Base-by-base conservation (phyloP, 2,888 invertebrate species). In the Cynaeus angustus region DNA sequence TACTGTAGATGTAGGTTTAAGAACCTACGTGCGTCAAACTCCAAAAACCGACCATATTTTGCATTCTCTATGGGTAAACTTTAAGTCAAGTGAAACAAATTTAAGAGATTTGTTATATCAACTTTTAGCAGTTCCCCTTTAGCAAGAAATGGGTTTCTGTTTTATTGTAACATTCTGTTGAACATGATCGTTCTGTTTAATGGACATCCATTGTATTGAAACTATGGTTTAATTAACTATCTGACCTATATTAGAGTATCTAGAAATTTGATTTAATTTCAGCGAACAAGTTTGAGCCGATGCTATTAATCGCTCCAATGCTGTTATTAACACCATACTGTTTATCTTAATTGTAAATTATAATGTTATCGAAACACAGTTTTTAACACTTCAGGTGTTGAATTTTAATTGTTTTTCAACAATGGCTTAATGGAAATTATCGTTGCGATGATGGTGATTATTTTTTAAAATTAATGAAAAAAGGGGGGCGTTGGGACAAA, bases 21-120 rank as follows among this genome's bases (percentile, higher is more conserved):
- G 21, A 10, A 59, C 14, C 33, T 45, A 59, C 59, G 28, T 59
- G 59, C 59, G 59, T 59, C 46, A 45, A 45, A 59, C 28, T 59
- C 46, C 13, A 16, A 33, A n/a, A 28, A 41, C 12, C 46, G n/a
- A 28, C 45, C 59, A 59, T 46, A 58, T 59, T 59, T 33, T 59
- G 43, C 16, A 56, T 59, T 45, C 58, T 30, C 16, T 43, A 45
- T 28, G 12, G 37, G 28, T 33, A 45, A 45, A 26, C 21, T 46
- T 59, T 28, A 12, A 50, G 43, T 58, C 45, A 30, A 58, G 58
- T 58, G 58, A n/a, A 58, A 12, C 46, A 12, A 46, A 46, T 33
- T 59, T 41, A 38, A 21, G 21, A 14, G 41, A 58, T 58, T 43
- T 58, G 58, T 43, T 26, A 58, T 41, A 58, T 30, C 41, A 50